Percentiles rank a stretch among this genome's conserved stretches.
These are phyloP conservation scores for Drosophila virilis DNA, from an alignment of 1,140 invertebrate species.

Conservation along the genomic window DNA sequence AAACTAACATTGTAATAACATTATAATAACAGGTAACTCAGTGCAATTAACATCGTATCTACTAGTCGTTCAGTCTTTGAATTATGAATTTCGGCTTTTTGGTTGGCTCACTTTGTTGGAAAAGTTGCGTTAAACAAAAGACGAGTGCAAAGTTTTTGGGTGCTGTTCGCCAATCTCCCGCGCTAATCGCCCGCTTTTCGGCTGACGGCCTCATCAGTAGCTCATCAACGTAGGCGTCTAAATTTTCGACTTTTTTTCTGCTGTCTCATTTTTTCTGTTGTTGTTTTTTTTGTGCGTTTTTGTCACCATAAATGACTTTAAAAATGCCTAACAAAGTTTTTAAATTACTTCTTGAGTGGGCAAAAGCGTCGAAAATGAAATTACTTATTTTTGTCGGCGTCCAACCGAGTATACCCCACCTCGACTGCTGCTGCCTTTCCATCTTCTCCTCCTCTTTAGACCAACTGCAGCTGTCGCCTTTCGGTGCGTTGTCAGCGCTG, in stretches of 20 bases:
- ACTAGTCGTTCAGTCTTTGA: not conserved
- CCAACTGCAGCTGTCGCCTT: conserved; percentile 67
- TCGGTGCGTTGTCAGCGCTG: conserved; percentile 17
- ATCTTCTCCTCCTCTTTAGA: conserved; percentile 7
- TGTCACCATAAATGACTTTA: conserved; percentile 73
- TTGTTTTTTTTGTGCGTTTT: conserved; percentile 27
- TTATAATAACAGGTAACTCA: too few relatives aligned
- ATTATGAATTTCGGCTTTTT: not conserved
- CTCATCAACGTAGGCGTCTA: conserved; percentile 70
- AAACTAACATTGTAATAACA: too few relatives aligned
- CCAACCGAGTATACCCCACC: not conserved
- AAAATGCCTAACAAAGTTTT: conserved; percentile 80
- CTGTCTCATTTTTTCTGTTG: conserved; percentile 17
- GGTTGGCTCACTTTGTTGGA: too few relatives aligned
- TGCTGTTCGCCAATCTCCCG: not conserved
- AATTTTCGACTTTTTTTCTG: conserved; percentile 43
- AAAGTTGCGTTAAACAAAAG: conserved; percentile 46
- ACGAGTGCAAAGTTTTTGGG: conserved; percentile 64
- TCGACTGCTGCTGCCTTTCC: not conserved
- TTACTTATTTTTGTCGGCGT: conserved; percentile 60
- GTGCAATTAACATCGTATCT: too few relatives aligned
- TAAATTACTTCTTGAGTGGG: conserved; percentile 76
- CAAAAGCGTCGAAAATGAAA: conserved; percentile 68
- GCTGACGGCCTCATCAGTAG: conserved; percentile 65
- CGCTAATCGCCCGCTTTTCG: not conserved